Base-by-base conservation (phyloP, 1,140 invertebrate species). In the Temnothorax curvispinosus region DNA sequence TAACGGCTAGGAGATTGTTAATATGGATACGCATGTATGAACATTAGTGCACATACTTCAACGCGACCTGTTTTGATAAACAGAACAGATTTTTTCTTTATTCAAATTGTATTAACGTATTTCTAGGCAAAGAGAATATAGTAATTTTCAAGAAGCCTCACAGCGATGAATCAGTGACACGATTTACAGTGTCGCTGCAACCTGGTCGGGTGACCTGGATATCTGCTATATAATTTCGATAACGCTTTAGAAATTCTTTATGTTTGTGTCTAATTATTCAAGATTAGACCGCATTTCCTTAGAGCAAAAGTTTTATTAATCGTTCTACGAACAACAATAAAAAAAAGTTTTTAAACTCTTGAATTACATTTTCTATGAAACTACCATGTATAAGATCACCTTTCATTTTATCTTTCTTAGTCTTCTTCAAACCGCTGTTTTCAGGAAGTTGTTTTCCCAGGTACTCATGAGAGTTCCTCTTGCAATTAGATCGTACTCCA, bases 71-170 rank as follows among this genome's bases (percentile, higher is more conserved):
- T 56, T 81, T 41, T 7, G 35, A 81, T 67, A 18, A 27, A 13
- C 27, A 32, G 38, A 8, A 18, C 18, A 54, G 7, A n/a, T 81
- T n/a, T 15, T 6, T 5, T 18, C 38, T 11, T 13, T 0, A 13
- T 54, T 65, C 1, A 41, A 15, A 52, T 67, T 27, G 35, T 50
- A 18, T 60, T 60, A 38, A 52, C 6, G 35, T 15, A 27, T n/a
- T 13, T 50, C 0, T 71, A 3, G 52, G 44, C 21, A 1, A 54
- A 71, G n/a, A 35, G 27, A 71, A 58, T 50, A 21, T 44, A 78
- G n/a, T 35, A 18, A 64, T 44, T 60, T 11, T 58, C 15, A n/a
- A n/a, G 9, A 81, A 81, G 9, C 64, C 64, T 41, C 47, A 65
- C 6, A 71, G 44, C 5, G 38, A 32, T 38, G 35, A 82, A 72